Conservation (phyloP, 2,888 invertebrate species). For the Perizoma flavofasciatum region DNA sequence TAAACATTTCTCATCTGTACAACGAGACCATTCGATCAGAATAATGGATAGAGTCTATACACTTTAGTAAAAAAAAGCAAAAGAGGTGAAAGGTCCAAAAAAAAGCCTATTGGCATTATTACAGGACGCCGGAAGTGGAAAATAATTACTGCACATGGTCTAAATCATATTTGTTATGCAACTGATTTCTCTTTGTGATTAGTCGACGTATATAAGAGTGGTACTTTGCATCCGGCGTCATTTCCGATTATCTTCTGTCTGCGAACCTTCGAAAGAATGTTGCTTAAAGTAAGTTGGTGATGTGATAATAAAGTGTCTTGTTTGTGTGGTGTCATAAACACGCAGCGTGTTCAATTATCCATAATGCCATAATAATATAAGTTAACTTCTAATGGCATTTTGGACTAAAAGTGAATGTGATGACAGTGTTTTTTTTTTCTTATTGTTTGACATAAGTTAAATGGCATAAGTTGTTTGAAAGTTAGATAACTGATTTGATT, state of each 20-base stretch:
- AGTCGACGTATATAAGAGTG: constrained; percentile 53
- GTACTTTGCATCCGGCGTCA: constrained; percentile 45
- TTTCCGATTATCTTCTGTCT: constrained; percentile 43
- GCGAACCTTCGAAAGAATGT: constrained; percentile 42
- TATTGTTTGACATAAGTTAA: no score
- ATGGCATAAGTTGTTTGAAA: no score
- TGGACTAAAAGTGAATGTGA: not conserved
- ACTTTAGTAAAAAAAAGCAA: constrained; percentile 42
- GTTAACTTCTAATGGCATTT: not conserved
- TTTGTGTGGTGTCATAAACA: not conserved
- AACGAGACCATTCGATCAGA: constrained; percentile 31
- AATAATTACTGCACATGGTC: constrained; percentile 47
- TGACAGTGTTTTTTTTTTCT: not conserved
- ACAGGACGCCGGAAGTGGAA: constrained; percentile 45
- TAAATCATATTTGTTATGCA: constrained; percentile 49
- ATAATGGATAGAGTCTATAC: constrained; percentile 37
- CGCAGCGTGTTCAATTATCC: not conserved
- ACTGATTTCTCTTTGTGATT: constrained; percentile 55
- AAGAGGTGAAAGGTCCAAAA: constrained; percentile 47
- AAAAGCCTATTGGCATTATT: constrained; percentile 41
- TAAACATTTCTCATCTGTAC: constrained; percentile 29
- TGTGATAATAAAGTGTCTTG: not conserved
- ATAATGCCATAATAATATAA: not conserved
- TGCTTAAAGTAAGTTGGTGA: constrained; percentile 45
- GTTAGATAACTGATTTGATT: no score